phyloP scores from a whole-genome alignment of 2,888 invertebrate genomes.

The Apotomis turbidana region DNA sequence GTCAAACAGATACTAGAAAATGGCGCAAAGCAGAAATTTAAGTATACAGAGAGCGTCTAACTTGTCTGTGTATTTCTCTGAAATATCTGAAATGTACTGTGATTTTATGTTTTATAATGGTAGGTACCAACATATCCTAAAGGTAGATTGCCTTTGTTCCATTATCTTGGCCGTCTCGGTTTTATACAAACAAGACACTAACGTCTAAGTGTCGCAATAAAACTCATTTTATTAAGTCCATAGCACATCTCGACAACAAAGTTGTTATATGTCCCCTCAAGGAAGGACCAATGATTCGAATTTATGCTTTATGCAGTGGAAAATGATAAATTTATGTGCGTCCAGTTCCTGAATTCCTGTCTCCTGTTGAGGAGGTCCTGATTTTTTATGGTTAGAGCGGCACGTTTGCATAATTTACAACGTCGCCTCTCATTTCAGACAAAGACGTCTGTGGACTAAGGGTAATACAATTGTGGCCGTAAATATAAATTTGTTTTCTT shows the following conservation, averaged over 20 bases:
- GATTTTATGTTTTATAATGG: too few relatives aligned
- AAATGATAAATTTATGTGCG: constrained; percentile 82
- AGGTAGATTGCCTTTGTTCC: background rate
- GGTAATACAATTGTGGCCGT: constrained; percentile 28
- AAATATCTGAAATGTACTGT: too few relatives aligned
- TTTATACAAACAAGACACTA: background rate
- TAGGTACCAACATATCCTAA: too few relatives aligned
- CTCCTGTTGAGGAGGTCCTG: constrained; percentile 61
- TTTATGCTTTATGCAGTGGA: constrained; percentile 83
- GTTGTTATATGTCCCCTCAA: constrained; percentile 55
- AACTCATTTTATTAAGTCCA: constrained; percentile 30
- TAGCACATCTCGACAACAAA: constrained; percentile 46
- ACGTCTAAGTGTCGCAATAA: constrained; percentile 21
- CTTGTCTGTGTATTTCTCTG: too few relatives aligned
- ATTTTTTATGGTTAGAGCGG: constrained; percentile 76
- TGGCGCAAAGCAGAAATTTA: too few relatives aligned
- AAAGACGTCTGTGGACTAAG: constrained; percentile 35
- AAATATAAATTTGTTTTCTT: constrained; percentile 36
- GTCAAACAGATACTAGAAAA: too few relatives aligned
- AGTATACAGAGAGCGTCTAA: too few relatives aligned
- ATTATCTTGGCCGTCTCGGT: background rate
- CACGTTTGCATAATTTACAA: constrained; percentile 75
- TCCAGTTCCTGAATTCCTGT: constrained; percentile 75
- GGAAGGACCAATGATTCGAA: constrained; percentile 80
- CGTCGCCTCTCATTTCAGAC: constrained; percentile 46